phyloP scores from a whole-genome alignment of 2,888 invertebrate genomes.

The Gordius sp. region DNA sequence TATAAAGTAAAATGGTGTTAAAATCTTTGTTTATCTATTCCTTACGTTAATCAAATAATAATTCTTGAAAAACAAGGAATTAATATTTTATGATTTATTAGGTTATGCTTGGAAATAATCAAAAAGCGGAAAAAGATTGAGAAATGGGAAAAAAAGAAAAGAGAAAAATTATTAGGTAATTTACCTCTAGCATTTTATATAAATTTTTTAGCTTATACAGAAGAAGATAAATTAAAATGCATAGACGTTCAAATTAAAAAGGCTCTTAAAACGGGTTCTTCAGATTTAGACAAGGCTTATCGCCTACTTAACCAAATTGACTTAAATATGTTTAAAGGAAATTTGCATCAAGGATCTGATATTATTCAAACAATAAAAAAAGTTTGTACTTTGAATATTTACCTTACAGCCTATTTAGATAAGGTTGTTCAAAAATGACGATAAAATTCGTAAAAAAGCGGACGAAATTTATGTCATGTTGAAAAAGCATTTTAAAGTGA shows the following conservation, averaged over 20 bases:
- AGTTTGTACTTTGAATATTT: not conserved
- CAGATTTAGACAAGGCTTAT: slow-evolving; percentile 2
- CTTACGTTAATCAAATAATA: no score
- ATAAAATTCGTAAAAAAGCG: not conserved
- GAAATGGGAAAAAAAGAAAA: no score
- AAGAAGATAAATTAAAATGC: not conserved
- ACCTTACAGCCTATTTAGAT: not conserved
- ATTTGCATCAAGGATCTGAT: not conserved
- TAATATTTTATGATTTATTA: no score
- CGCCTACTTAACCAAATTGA: not conserved
- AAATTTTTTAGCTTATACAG: not conserved
- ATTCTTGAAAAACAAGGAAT: no score
- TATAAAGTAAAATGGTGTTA: no score
- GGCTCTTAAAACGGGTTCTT: not conserved
- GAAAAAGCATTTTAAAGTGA: no score
- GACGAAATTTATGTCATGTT: no score
- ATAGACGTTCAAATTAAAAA: slow-evolving; percentile 7
- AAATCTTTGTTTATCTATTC: no score
- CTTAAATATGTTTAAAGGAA: not conserved
- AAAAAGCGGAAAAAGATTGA: no score
- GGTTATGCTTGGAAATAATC: no score
- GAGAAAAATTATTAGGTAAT: not conserved
- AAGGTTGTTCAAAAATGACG: not conserved
- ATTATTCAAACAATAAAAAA: slow-evolving; percentile 7
- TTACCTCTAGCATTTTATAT: not conserved